Percentiles rank a stretch among this genome's conserved stretches.
These are phyloP conservation scores for Epicampocera succincta DNA, from an alignment of 2,888 invertebrate species.

Conservation along the genomic window DNA sequence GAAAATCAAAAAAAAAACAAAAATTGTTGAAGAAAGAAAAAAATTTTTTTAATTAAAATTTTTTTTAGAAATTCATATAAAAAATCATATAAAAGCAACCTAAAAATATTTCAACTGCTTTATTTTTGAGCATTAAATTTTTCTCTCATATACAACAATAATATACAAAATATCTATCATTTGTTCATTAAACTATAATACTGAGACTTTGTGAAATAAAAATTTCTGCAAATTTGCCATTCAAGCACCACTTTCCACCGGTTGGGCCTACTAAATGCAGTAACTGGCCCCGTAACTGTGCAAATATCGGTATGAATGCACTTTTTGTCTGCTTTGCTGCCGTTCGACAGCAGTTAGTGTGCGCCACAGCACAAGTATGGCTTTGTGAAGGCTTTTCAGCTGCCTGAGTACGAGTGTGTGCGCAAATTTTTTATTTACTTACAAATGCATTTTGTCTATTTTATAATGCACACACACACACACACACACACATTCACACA, in stretches of 20 bases:
- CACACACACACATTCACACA: conserved; percentile 13
- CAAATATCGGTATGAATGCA: conserved; percentile 10
- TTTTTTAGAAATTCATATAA: too few relatives aligned
- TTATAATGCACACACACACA: conserved; percentile 41
- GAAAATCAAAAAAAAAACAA: too few relatives aligned
- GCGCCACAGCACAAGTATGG: conserved; percentile 11
- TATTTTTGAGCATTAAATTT: too few relatives aligned
- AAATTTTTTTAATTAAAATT: too few relatives aligned
- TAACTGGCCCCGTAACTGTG: conserved; percentile 12
- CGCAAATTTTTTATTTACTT: conserved; percentile 43
- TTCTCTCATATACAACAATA: too few relatives aligned
- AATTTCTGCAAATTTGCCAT: background rate
- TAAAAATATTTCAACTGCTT: too few relatives aligned
- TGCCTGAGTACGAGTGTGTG: background rate
- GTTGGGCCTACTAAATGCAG: background rate
- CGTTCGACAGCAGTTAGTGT: conserved; percentile 5
- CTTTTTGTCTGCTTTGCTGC: conserved; percentile 1
- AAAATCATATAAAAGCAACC: too few relatives aligned
- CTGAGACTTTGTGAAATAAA: background rate
- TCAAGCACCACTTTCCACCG: background rate
- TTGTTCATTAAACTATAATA: background rate
- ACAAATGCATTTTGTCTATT: conserved; percentile 62
- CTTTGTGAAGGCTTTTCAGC: background rate
- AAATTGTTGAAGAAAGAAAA: too few relatives aligned
- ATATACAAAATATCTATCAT: too few relatives aligned